These are phyloP conservation scores for Bubo bubo DNA, from an alignment of 2,113 vertebrate genomes.

Conservation along the genomic window DNA sequence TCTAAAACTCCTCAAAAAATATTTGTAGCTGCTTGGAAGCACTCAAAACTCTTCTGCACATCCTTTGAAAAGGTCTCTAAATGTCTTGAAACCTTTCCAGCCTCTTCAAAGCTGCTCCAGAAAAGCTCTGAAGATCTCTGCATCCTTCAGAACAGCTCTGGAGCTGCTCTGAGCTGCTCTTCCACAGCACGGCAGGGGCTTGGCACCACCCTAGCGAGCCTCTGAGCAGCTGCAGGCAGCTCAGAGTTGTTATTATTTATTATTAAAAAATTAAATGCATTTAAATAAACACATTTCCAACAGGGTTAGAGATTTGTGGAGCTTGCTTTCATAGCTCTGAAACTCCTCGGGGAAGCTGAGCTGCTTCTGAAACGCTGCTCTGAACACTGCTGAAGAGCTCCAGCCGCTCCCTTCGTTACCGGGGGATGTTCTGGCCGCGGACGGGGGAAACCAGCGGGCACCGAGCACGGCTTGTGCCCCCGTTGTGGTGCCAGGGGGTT, in stretches of 20 bases:
- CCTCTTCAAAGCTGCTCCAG: not conserved
- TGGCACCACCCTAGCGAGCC: accelerated
- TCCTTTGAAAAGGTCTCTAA: not conserved
- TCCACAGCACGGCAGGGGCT: accelerated
- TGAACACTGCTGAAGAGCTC: accelerated
- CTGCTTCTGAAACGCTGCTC: not conserved
- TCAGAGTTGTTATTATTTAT: not conserved
- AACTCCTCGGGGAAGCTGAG: not conserved
- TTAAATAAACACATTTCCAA: not conserved
- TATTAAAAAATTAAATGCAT: not conserved
- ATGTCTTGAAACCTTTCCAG: not conserved
- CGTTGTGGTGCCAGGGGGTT: too few species aligned
- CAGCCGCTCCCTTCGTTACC: accelerated
- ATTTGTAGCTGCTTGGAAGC: not conserved
- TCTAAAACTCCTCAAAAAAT: not conserved
- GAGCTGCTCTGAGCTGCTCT: not conserved
- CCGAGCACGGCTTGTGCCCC: accelerated
- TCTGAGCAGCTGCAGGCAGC: not conserved
- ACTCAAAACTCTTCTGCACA: accelerated
- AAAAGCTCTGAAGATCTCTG: not conserved
- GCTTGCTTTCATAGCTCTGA: not conserved
- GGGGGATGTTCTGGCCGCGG: accelerated
- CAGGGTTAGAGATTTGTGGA: not conserved
- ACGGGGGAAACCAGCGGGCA: too few species aligned
- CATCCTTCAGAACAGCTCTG: not conserved